Percentiles rank a stretch among this genome's conserved stretches.
Evolutionary conservation across 1,140 invertebrate genomes (phyloP).

Genomic region (Nomia melanderi): DNA sequence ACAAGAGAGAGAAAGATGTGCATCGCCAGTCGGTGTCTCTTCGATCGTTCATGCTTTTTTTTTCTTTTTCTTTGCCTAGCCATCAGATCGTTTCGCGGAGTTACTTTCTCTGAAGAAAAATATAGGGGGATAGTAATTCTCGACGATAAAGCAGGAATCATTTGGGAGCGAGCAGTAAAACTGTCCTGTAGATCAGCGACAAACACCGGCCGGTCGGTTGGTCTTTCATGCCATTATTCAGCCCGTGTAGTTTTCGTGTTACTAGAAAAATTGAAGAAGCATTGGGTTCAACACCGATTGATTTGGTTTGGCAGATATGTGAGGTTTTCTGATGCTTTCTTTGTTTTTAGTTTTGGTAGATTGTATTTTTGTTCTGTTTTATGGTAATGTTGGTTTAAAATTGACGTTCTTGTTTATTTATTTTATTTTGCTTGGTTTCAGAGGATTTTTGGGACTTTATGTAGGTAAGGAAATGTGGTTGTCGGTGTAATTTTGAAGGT

Average conservation of each 20-base stretch:
- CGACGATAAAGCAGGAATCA: conserved; percentile 6
- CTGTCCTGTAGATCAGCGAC: conserved; percentile 14
- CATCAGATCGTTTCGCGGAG: not conserved
- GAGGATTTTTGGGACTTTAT: too few relatives aligned
- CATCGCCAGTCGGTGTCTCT: not conserved
- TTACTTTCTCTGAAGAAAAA: not conserved
- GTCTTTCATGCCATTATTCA: not conserved
- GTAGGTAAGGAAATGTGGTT: too few relatives aligned
- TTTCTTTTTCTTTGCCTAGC: too few relatives aligned
- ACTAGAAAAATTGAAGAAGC: not conserved
- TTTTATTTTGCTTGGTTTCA: too few relatives aligned
- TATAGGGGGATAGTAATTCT: conserved; percentile 4
- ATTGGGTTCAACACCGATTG: not conserved
- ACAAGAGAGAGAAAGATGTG: not conserved
- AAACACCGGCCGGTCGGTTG: not conserved
- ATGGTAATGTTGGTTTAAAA: too few relatives aligned
- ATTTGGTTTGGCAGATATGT: too few relatives aligned
- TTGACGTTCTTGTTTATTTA: too few relatives aligned
- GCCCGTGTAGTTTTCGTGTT: conserved; percentile 1
- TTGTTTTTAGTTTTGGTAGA: too few relatives aligned
- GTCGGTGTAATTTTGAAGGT: too few relatives aligned
- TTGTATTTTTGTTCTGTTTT: too few relatives aligned
- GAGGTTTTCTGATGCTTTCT: too few relatives aligned
- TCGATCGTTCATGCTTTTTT: not conserved
- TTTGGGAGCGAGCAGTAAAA: conserved; percentile 8